Percentiles rank a stretch among this genome's conserved stretches.
Conservation (phyloP, 2,113 vertebrate genomes). For the Zeus faber region DNA sequence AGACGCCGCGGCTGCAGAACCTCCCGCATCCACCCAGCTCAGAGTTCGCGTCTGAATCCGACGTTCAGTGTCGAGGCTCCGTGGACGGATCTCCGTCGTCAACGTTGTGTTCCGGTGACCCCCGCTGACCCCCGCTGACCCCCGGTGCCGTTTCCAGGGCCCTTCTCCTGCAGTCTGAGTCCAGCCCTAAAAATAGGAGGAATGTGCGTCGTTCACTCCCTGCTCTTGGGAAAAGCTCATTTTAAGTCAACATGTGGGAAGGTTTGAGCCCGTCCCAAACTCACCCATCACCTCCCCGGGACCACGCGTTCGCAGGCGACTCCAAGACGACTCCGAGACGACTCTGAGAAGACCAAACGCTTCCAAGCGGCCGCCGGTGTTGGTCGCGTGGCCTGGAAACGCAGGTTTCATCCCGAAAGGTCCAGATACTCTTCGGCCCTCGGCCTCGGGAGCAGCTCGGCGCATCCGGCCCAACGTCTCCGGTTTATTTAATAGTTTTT, state of each 20-base stretch:
- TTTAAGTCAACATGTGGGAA: conserved; percentile 66
- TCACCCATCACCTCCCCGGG: conserved; percentile 36
- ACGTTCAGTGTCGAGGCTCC: conserved; percentile 39
- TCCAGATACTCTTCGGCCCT: no score
- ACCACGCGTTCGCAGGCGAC: neutral
- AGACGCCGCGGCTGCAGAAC: conserved; percentile 12
- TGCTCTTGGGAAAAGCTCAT: conserved; percentile 49
- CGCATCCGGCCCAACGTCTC: neutral
- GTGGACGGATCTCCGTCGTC: no score
- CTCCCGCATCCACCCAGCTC: no score
- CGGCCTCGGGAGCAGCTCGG: no score
- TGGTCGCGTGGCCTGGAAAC: no score
- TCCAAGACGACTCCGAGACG: no score
- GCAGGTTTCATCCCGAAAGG: no score
- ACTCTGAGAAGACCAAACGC: conserved; percentile 7
- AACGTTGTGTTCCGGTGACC: no score
- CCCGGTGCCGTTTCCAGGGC: no score
- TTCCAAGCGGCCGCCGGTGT: neutral
- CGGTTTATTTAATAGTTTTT: neutral
- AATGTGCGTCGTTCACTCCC: conserved; percentile 60
- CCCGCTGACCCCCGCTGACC: neutral
- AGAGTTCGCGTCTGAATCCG: conserved; percentile 36
- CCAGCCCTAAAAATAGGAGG: conserved; percentile 65
- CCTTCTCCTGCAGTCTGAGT: no score
- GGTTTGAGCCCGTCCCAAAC: conserved; percentile 42